Percentiles rank a stretch among this genome's conserved stretches.
Conservation (phyloP, 2,888 invertebrate genomes). For the Tethea ocularis region DNA sequence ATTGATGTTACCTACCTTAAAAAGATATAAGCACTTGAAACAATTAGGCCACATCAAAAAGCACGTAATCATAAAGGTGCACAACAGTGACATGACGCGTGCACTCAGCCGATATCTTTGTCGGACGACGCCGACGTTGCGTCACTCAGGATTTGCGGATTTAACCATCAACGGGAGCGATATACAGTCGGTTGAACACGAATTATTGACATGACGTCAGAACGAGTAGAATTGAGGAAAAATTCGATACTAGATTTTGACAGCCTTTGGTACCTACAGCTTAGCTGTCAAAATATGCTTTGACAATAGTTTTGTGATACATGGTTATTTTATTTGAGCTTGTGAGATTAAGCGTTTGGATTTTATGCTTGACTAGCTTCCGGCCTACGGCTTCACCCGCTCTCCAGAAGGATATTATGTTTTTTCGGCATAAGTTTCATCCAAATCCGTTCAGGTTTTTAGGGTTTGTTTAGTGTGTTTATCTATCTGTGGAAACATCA, state of each 20-base stretch:
- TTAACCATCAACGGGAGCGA: conserved; percentile 51
- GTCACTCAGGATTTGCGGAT: conserved; percentile 68
- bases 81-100: conserved; percentile 24
- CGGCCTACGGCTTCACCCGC: no score
- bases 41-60: background rate
- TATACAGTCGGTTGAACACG: conserved; percentile 23
- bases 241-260: background rate
- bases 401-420: no score
- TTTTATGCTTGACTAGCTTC: no score
- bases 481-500: no score
- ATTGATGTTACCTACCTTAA: no score
- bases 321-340: no score
- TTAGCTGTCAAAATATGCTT: background rate
- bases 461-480: no score
- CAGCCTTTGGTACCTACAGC: background rate
- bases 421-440: no score
- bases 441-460: no score
- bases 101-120: conserved; percentile 38
- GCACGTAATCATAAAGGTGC: conserved; percentile 28
- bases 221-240: conserved; percentile 8
- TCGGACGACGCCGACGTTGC: conserved; percentile 24
- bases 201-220: conserved; percentile 18
- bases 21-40: background rate
- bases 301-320: background rate
- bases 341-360: no score